Evolutionary conservation across 2,888 invertebrate genomes (phyloP).

Genomic region (Entomobrya multifasciata): DNA sequence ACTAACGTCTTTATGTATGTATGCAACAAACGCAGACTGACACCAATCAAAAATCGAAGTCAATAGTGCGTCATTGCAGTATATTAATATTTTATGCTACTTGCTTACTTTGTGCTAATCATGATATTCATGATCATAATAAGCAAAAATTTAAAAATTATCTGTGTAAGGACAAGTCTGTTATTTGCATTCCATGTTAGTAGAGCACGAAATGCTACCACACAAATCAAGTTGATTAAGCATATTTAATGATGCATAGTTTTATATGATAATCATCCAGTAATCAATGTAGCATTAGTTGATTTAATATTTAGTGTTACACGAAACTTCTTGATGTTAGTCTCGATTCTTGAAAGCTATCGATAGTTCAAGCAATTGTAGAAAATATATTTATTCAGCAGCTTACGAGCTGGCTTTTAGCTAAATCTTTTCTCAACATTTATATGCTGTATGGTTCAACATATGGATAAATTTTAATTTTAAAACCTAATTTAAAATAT

Average conservation of each 20-base stretch:
- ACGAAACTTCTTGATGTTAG: not conserved
- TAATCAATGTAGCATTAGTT: not conserved
- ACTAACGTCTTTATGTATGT: not conserved
- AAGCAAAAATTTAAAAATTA: too few relatives aligned
- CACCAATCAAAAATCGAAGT: too few relatives aligned
- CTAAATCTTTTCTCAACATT: too few relatives aligned
- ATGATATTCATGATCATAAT: too few relatives aligned
- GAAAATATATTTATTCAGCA: not conserved
- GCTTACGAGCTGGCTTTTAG: not conserved
- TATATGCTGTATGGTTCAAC: too few relatives aligned
- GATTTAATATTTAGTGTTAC: not conserved
- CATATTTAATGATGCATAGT: constrained; percentile 8
- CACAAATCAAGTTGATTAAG: not conserved
- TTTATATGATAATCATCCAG: not conserved
- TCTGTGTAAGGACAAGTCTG: not conserved
- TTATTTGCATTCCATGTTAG: constrained; percentile 16
- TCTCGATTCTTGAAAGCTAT: not conserved
- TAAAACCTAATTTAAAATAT: too few relatives aligned
- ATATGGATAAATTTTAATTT: too few relatives aligned
- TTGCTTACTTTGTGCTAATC: not conserved
- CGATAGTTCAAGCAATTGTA: not conserved
- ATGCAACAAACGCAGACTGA: too few relatives aligned
- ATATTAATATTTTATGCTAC: not conserved
- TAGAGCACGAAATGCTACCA: constrained; percentile 14
- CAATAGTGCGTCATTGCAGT: not conserved